A percentile compares a stretch with the other conserved stretches of the same genome.
Evolutionary conservation across 1,140 invertebrate species (phyloP).

Genomic region (Batillaria attramentaria): DNA sequence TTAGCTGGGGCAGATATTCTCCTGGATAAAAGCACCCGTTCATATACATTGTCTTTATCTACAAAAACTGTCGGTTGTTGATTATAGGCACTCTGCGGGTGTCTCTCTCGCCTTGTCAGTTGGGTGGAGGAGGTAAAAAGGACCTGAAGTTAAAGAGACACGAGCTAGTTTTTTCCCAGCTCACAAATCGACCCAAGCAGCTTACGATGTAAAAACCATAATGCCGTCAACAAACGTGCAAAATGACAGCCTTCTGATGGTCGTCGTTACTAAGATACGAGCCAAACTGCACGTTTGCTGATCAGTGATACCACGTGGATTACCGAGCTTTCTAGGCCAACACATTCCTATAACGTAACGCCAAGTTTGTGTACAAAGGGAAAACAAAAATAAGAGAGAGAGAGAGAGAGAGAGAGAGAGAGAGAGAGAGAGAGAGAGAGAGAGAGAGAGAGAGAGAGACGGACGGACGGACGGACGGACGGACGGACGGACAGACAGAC

Average conservation of each 20-base stretch:
- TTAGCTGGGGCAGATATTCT: too few relatives aligned
- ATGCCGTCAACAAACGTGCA: neutral
- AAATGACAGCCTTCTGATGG: neutral
- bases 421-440: constrained; percentile 33
- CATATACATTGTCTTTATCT: too few relatives aligned
- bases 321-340: neutral
- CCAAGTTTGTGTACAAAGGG: neutral
- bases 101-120: too few relatives aligned
- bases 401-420: constrained; percentile 27
- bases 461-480: neutral
- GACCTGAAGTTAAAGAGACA: too few relatives aligned
- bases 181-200: too few relatives aligned
- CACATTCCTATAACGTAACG: neutral
- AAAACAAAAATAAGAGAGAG: constrained; percentile 25
- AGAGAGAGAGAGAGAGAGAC: constrained; percentile 17
- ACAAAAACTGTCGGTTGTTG: too few relatives aligned
- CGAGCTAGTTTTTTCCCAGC: too few relatives aligned
- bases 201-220: too few relatives aligned
- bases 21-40: too few relatives aligned
- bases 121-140: too few relatives aligned
- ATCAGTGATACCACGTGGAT: neutral
- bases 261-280: neutral
- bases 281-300: neutral
- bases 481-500: neutral
- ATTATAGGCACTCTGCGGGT: too few relatives aligned